These are phyloP conservation scores for Barbus barbus DNA, from an alignment of 2,113 vertebrate species.

Conservation along the genomic window DNA sequence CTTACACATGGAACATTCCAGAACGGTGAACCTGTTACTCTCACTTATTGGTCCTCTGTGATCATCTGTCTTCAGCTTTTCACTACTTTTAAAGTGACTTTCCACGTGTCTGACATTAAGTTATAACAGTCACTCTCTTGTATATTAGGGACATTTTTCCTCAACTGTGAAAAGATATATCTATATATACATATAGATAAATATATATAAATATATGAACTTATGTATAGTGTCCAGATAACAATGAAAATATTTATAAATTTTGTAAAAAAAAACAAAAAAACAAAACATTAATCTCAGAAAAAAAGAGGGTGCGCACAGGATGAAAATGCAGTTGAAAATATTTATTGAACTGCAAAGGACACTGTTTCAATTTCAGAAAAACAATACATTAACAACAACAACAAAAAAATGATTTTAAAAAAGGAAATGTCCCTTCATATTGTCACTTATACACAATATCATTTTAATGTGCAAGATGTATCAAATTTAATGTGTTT, in stretches of 20 bases:
- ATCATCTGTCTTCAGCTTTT: slow-evolving; percentile 74
- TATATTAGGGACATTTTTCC: slow-evolving; percentile 81
- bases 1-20: slow-evolving; percentile 84
- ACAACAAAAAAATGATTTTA: slow-evolving; percentile 51
- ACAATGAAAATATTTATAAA: slow-evolving; percentile 81
- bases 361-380: slow-evolving; percentile 89
- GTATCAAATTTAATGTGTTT: slow-evolving; percentile 99
- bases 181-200: slow-evolving; percentile 76
- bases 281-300: slow-evolving; percentile 48
- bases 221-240: slow-evolving; percentile 80
- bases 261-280: slow-evolving; percentile 71
- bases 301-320: slow-evolving; percentile 60
- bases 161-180: slow-evolving; percentile 80
- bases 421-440: slow-evolving; percentile 90
- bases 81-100: slow-evolving; percentile 75
- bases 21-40: slow-evolving; percentile 76
- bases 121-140: slow-evolving; percentile 75
- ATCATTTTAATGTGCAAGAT: slow-evolving; percentile 97
- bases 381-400: slow-evolving; percentile 68
- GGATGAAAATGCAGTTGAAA: slow-evolving; percentile 56
- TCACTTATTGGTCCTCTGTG: slow-evolving; percentile 79
- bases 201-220: slow-evolving; percentile 73
- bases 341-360: slow-evolving; percentile 75
- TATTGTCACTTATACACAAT: slow-evolving; percentile 87
- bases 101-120: slow-evolving; percentile 72